phyloP scores from a whole-genome alignment of 2,113 vertebrate genomes.

The Formicarius rufipectus region DNA sequence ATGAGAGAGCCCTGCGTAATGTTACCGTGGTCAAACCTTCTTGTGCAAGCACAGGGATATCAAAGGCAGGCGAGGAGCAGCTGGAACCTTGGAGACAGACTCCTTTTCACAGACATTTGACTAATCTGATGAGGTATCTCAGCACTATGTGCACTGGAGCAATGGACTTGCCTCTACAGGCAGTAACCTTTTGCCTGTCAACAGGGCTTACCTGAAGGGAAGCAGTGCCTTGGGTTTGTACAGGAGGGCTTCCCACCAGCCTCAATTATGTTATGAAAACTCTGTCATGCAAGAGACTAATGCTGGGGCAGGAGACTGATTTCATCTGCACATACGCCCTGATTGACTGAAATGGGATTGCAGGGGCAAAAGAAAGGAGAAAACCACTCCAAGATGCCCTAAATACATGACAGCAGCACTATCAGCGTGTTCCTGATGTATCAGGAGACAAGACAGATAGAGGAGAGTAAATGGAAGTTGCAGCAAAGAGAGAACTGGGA shows the following conservation, averaged over 20 bases:
- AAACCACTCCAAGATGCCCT: background rate
- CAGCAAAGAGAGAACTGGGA: background rate
- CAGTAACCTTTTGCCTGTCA: constrained; percentile 11
- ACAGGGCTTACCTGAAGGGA: constrained; percentile 1
- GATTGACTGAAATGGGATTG: background rate
- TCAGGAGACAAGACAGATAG: background rate
- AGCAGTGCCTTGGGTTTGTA: background rate
- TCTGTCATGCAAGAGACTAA: background rate
- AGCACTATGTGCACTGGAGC: background rate
- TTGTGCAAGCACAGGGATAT: constrained; percentile 33
- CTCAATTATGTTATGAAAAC: background rate
- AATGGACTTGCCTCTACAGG: constrained; percentile 41
- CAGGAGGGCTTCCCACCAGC: background rate
- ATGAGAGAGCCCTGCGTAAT: background rate
- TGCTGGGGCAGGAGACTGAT: accelerated
- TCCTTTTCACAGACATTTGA: constrained; percentile 32
- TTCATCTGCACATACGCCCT: background rate
- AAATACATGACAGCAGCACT: background rate
- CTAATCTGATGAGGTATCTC: constrained; percentile 24
- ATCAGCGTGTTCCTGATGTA: background rate
- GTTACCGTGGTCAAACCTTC: background rate
- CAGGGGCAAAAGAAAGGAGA: background rate
- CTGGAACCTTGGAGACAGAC: background rate
- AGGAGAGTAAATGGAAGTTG: background rate
- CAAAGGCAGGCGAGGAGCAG: constrained; percentile 37